Percentiles rank a stretch among this genome's conserved stretches.
phyloP scores from a whole-genome alignment of 2,797 vertebrate genomes.

The Phalanger gymnotis region DNA sequence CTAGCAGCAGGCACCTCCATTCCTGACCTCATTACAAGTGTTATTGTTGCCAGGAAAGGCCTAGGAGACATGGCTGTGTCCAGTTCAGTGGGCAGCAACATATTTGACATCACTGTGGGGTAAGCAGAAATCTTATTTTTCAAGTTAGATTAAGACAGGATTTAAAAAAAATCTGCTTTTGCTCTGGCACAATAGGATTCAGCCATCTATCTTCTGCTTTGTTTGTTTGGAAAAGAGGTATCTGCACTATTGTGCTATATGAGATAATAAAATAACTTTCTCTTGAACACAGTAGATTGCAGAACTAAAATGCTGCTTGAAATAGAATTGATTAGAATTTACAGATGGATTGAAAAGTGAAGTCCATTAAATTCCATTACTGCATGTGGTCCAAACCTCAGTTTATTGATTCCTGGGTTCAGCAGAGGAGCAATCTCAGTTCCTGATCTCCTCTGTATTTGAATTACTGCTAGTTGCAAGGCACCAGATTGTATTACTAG shows the following conservation, averaged over 20 bases:
- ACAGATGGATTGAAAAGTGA: constrained; percentile 40
- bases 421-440: constrained; percentile 12
- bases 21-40: constrained; percentile 98
- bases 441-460: constrained; percentile 8
- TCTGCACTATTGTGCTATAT: constrained; percentile 34
- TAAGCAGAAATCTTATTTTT: constrained; percentile 82
- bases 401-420: not conserved
- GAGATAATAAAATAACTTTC: not conserved
- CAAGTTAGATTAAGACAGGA: constrained; percentile 16
- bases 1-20: constrained; percentile 97
- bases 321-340: constrained; percentile 43
- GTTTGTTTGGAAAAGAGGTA: constrained; percentile 11
- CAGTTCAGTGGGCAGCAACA: constrained; percentile 98
- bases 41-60: constrained; percentile 97
- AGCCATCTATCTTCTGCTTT: constrained; percentile 7
- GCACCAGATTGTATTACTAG: constrained; percentile 33
- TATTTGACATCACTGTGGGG: constrained; percentile 98
- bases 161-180: not conserved
- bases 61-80: constrained; percentile 98
- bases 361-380: constrained; percentile 25
- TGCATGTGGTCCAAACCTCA: constrained; percentile 10
- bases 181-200: not conserved
- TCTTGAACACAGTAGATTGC: constrained; percentile 3
- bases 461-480: constrained; percentile 20
- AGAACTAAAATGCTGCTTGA: constrained; percentile 44